phyloP scores from a whole-genome alignment of 1,140 invertebrate species.

The Drosophila micromelanica region DNA sequence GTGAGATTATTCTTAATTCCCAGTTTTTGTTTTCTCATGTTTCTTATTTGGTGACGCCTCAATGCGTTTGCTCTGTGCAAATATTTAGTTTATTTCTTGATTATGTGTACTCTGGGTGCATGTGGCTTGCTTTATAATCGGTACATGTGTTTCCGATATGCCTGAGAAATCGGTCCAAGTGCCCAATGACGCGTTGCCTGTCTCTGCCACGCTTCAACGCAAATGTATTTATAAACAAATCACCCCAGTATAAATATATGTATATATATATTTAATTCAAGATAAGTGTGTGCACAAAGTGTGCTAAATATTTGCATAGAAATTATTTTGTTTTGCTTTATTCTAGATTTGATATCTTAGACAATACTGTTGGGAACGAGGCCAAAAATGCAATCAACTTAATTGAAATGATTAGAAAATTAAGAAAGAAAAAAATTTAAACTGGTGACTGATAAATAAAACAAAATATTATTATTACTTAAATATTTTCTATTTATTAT shows the following conservation, averaged over 20 bases:
- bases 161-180: constrained; percentile 38
- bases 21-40: background rate
- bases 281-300: constrained; percentile 12
- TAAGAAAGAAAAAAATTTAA: background rate
- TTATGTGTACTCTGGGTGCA: constrained; percentile 16
- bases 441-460: too few species aligned
- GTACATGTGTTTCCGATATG: constrained; percentile 15
- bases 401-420: background rate
- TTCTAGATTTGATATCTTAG: background rate
- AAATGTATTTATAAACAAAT: background rate
- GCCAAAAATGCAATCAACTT: background rate
- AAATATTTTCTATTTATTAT: too few species aligned
- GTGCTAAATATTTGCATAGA: constrained; percentile 2
- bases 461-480: too few species aligned
- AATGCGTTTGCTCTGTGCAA: constrained; percentile 43
- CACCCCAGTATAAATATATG: background rate
- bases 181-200: constrained; percentile 61
- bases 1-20: constrained; percentile 41
- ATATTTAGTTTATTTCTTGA: constrained; percentile 38
- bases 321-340: background rate
- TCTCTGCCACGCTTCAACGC: constrained; percentile 52
- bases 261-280: background rate
- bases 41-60: constrained; percentile 31
- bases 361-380: constrained; percentile 1
- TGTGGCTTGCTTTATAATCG: constrained; percentile 9